A percentile compares a stretch with the other conserved stretches of the same genome.
phyloP scores from a whole-genome alignment of 2,888 invertebrate genomes.

The Conistra vaccinii region DNA sequence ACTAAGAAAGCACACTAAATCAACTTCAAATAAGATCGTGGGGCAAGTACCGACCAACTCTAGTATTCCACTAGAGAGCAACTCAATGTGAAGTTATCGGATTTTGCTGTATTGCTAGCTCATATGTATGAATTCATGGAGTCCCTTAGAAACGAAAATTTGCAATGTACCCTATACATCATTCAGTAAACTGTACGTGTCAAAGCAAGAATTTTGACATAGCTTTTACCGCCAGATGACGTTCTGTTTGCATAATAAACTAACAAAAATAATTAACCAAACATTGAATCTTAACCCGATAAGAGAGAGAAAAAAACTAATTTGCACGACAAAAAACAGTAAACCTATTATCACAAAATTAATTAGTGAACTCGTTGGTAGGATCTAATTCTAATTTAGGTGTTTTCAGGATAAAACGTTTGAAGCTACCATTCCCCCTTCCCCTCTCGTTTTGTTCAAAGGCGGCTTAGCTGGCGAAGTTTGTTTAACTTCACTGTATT shows the following conservation, averaged over 20 bases:
- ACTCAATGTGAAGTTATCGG: slow-evolving; percentile 45
- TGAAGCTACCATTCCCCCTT: slow-evolving; percentile 59
- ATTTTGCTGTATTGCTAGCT: slow-evolving; percentile 12
- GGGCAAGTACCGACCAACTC: slow-evolving; percentile 28
- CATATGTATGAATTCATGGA: slow-evolving; percentile 24
- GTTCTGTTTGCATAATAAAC: not conserved
- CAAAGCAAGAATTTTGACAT: not conserved
- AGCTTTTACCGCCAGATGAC: not conserved
- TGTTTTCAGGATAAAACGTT: slow-evolving; percentile 75
- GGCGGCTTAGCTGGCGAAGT: slow-evolving; percentile 68
- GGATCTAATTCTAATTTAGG: slow-evolving; percentile 81
- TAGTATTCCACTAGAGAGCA: slow-evolving; percentile 38
- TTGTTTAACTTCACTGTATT: slow-evolving; percentile 72
- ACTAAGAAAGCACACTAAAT: slow-evolving; percentile 37
- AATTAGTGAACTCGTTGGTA: slow-evolving; percentile 81
- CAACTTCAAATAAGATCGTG: slow-evolving; percentile 37
- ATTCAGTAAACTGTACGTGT: not conserved
- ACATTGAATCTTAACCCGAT: slow-evolving; percentile 23
- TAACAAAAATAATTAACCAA: slow-evolving; percentile 26
- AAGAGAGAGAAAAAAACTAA: slow-evolving; percentile 63
- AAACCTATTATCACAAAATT: slow-evolving; percentile 80
- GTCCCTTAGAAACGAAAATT: not conserved
- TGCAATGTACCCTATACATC: not conserved
- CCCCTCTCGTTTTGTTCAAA: slow-evolving; percentile 69
- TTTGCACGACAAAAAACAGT: slow-evolving; percentile 72